Evolutionary conservation across 2,797 vertebrate species (phyloP), one percentile per base, ranked within the genome.

Genomic region (Halcyon chelicuti): DNA sequence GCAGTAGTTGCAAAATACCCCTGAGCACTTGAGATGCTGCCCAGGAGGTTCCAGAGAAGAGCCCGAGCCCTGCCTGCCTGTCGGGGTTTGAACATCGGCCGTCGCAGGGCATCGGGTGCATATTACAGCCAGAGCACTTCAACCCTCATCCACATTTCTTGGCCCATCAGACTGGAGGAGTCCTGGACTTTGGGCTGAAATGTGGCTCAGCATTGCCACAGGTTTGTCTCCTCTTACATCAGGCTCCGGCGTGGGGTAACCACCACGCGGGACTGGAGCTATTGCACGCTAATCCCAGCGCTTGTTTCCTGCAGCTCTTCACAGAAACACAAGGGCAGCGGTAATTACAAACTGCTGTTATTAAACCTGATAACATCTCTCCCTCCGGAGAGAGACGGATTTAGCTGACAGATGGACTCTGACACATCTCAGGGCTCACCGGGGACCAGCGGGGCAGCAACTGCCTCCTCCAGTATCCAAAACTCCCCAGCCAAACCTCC

Each of bases 41-140:
- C 22, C 47, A 23, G 81, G 37, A 84, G 62, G 14, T 42, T 2
- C 2, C 4, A 5, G 65, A 73, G 67, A 28, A 80, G 42, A 70
- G 63, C 47, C 75, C 6, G 5, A 67, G n/a, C 47, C 52, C 22
- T 70, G 55, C 25, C 76, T 66, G 54, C 63, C 42, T n/a, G 20
- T 7, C 7, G 2, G 61, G 26, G 44, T 40, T 77, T 4, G 0
- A 33, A 7, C 25, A 12, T 2, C 0, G 0, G 20, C 0, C 0
- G 47, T 33, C 47, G 49, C 61, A 40, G 91, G 67, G 51, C 0
- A 0, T 7, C 49, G 1, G 3, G 61, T 17, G 28, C 19, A 7
- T 0, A 1, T 23, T 26, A 5, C 37, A 84, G 55, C 35, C 47
- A 52, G 31, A 84, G 62, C 66, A 40, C 60, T 23, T 37, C 72